These are phyloP conservation scores for Xanthia icteritia DNA, from an alignment of 2,888 invertebrate species.

Conservation along the genomic window DNA sequence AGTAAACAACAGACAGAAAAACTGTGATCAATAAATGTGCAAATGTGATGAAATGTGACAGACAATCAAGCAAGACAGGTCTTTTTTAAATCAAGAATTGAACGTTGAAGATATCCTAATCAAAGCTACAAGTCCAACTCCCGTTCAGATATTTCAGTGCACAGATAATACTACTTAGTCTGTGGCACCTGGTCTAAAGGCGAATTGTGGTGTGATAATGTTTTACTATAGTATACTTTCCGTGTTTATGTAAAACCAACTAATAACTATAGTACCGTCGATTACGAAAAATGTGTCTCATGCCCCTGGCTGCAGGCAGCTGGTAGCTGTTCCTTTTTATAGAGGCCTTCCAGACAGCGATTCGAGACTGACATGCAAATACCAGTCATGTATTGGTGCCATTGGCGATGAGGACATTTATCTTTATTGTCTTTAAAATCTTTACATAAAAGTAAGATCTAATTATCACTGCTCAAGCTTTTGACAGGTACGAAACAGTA, in stretches of 20 bases:
- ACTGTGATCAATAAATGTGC: too few relatives aligned
- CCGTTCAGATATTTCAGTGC: neutral
- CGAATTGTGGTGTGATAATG: neutral
- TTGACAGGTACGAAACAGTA: too few relatives aligned
- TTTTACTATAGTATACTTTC: neutral
- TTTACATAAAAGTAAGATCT: neutral
- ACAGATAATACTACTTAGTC: too few relatives aligned
- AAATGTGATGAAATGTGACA: neutral
- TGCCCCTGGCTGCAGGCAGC: neutral
- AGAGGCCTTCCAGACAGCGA: neutral
- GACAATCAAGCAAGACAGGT: neutral
- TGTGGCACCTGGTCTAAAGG: neutral
- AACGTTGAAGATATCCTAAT: neutral
- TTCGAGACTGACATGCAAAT: neutral
- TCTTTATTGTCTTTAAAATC: neutral
- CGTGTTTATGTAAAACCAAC: neutral
- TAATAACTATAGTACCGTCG: neutral
- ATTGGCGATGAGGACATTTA: neutral
- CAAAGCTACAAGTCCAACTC: neutral
- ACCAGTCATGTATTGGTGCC: neutral
- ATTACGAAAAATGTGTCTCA: neutral
- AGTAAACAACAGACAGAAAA: too few relatives aligned
- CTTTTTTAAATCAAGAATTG: neutral
- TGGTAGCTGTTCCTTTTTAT: neutral
- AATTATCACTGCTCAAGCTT: neutral